A percentile compares a stretch with the other conserved stretches of the same genome.
Conservation (phyloP, 92 coral and sea anemone genomes). For the Diadumene lineata region DNA sequence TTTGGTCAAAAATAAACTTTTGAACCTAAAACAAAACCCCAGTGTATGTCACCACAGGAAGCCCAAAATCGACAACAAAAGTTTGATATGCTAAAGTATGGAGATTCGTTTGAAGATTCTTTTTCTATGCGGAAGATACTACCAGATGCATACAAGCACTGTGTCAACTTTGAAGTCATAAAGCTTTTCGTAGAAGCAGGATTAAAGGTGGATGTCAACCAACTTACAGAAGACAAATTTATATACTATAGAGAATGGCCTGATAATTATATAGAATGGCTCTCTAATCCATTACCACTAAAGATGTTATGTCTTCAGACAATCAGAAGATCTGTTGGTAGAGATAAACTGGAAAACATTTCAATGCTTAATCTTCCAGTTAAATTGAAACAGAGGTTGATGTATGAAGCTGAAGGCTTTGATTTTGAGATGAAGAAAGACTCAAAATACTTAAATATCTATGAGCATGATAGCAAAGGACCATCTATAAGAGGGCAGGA, state of each 20-base stretch:
- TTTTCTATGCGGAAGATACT: background rate
- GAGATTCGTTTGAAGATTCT: constrained; percentile 36
- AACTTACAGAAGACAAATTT: background rate
- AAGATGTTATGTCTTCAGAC: constrained; percentile 22
- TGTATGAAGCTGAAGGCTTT: constrained; percentile 10
- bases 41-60: too few species aligned
- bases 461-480: too few species aligned
- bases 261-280: constrained; percentile 31
- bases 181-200: constrained; percentile 45
- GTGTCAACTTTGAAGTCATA: constrained; percentile 34
- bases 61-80: too few species aligned
- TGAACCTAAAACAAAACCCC: too few species aligned
- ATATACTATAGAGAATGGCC: constrained; percentile 32
- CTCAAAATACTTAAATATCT: too few species aligned
- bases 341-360: background rate
- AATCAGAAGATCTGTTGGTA: constrained; percentile 30
- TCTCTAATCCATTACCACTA: constrained; percentile 33
- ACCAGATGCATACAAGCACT: constrained; percentile 3
- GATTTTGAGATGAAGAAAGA: background rate
- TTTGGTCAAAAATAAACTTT: too few species aligned
- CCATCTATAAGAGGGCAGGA: too few species aligned
- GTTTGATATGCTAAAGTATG: constrained; percentile 25
- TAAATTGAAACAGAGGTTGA: constrained; percentile 2
- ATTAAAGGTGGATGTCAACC: constrained; percentile 1
- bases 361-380: background rate